Base-by-base conservation (phyloP, 1,140 invertebrate genomes). In the Melitaea cinxia region DNA sequence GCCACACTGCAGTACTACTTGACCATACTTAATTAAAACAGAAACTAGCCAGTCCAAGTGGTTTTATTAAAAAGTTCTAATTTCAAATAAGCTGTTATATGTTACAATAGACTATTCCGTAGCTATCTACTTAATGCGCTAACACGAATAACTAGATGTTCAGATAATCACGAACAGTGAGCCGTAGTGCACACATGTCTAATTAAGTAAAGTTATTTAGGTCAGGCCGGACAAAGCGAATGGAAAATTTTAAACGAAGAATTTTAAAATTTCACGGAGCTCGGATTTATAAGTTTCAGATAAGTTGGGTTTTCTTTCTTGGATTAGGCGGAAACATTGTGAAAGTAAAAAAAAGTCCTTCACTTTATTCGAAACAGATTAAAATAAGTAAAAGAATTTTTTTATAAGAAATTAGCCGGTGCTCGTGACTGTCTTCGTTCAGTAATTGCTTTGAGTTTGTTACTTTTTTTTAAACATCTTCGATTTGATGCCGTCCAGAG, bases 181-280 rank as follows among this genome's bases (percentile, higher is more conserved):
- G 50, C 9, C 37, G 37, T 42, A 42, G 10, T 10, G 10, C 21
- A 45, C 58, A 60, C 56, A 66, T 50, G 37, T 66, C 47, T 59
- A 59, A 59, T 66, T 66, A n/a, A 66, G 56, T 28, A 28, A 61
- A 59, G 7, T 58, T 65, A 65, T 65, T 37, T 49, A 39, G 56
- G 64, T 65, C 64, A 53, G 23, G 24, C 26, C 19, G 56, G 56
- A 65, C 64, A 65, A 65, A 59, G 60, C 49, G 55, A 60, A 58
- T 65, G 55, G 54, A 65, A 58, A 60, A 57, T 59, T 65, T 65
- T 23, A 47, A 45, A 35, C 33, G 35, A 39, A 35, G 56, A 59
- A 59, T 50, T 65, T 65, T 53, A 52, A 52, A 52, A 60, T 60
- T 62, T 63, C 24, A 52, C 49, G 14, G 12, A 60, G 57, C 19